Evolutionary conservation across 2,797 vertebrate species (phyloP).

Genomic region (Lepidocolaptes lacrymiger): DNA sequence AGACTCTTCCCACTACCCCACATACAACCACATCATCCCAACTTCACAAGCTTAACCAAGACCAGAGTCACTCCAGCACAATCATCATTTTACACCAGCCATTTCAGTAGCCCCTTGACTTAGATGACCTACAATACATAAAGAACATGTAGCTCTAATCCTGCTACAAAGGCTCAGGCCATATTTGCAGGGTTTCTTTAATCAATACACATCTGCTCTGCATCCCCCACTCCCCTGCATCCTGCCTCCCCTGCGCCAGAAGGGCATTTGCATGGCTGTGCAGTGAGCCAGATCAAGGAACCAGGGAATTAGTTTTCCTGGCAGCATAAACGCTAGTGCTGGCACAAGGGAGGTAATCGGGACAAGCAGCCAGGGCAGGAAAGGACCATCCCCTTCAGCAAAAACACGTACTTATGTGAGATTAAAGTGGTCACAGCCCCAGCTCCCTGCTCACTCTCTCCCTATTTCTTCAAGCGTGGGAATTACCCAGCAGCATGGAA

Average conservation of each 20-base stretch:
- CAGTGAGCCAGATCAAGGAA: background rate
- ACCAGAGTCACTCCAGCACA: background rate
- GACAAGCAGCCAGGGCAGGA: constrained; percentile 30
- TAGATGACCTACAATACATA: background rate
- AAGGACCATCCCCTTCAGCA: constrained; percentile 43
- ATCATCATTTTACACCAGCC: background rate
- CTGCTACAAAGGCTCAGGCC: background rate
- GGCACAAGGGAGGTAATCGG: background rate
- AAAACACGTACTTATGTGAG: background rate
- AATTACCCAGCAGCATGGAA: background rate
- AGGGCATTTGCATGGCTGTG: background rate
- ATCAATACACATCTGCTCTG: background rate
- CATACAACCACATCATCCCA: background rate
- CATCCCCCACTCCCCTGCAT: background rate
- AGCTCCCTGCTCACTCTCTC: background rate
- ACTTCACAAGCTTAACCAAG: background rate
- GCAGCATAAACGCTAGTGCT: background rate
- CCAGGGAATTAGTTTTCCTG: constrained; percentile 18
- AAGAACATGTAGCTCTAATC: background rate
- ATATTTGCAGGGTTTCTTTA: background rate
- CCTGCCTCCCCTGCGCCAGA: background rate
- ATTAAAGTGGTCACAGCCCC: constrained; percentile 20
- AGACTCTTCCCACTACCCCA: background rate
- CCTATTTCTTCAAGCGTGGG: background rate
- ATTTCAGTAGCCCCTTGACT: fast-evolving